Conservation (phyloP, 2,888 invertebrate genomes). For the Thecophora atra region DNA sequence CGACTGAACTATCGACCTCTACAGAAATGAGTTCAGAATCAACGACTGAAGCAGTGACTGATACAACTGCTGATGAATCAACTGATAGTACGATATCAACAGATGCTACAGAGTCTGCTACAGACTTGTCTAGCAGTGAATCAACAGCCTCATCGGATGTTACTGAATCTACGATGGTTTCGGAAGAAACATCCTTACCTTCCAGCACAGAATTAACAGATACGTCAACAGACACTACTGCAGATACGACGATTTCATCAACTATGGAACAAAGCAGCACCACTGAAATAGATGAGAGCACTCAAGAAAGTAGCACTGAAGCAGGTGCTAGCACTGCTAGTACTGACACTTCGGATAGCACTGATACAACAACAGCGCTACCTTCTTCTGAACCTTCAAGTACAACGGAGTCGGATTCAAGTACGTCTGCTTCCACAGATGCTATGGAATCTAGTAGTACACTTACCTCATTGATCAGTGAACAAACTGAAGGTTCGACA, state of each 20-base stretch:
- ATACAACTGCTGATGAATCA: slow-evolving; percentile 35
- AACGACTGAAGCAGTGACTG: slow-evolving; percentile 12
- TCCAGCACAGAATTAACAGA: slow-evolving; percentile 34
- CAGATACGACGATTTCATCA: neutral
- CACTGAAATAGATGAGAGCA: slow-evolving; percentile 36
- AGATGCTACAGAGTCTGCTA: neutral
- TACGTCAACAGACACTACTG: slow-evolving; percentile 2
- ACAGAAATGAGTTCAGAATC: slow-evolving; percentile 2
- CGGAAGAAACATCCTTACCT: slow-evolving; percentile 39
- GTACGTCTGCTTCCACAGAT: slow-evolving; percentile 30
- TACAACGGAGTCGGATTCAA: slow-evolving; percentile 12
- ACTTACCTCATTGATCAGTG: slow-evolving; percentile 43
- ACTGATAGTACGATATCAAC: neutral
- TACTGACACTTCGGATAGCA: slow-evolving; percentile 16
- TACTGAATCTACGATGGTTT: slow-evolving; percentile 12
- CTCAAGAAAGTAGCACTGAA: slow-evolving; percentile 35
- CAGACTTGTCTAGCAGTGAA: neutral
- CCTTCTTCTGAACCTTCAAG: slow-evolving; percentile 31
- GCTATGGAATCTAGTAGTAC: slow-evolving; percentile 35
- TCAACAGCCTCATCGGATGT: slow-evolving; percentile 21
- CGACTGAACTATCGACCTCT: slow-evolving; percentile 30
- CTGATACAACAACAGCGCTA: slow-evolving; percentile 33
- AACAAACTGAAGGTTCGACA: slow-evolving; percentile 43
- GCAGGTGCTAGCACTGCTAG: slow-evolving; percentile 34
- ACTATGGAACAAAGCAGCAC: slow-evolving; percentile 24